Conservation (phyloP, 1,140 invertebrate species). For the Dufourea novaeangliae region DNA sequence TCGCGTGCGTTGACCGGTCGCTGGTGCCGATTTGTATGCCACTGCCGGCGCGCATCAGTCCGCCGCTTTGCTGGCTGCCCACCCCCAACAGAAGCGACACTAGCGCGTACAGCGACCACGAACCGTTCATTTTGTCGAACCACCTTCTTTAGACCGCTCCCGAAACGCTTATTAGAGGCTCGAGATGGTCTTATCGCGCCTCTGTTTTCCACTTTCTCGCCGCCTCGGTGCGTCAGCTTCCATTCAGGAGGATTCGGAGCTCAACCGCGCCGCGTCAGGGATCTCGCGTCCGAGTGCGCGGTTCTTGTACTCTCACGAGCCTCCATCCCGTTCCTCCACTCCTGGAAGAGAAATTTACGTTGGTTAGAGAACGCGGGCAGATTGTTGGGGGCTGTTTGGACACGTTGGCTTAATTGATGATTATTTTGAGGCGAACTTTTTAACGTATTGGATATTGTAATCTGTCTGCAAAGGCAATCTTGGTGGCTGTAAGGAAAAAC, state of each 20-base stretch:
- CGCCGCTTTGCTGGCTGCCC: constrained; percentile 55
- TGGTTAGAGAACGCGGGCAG: background rate
- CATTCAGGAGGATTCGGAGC: constrained; percentile 41
- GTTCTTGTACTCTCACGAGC: background rate
- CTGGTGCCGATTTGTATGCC: constrained; percentile 76
- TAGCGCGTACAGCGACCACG: constrained; percentile 43
- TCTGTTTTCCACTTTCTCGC: background rate
- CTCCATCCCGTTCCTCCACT: constrained; percentile 16
- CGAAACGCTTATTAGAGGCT: constrained; percentile 4
- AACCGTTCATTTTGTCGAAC: constrained; percentile 43
- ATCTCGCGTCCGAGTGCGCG: constrained; percentile 7
- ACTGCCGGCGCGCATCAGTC: constrained; percentile 72
- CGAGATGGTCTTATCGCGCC: background rate
- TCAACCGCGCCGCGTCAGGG: constrained; percentile 5
- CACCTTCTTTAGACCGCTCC: background rate
- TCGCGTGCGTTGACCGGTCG: constrained; percentile 63
- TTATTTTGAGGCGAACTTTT: too few species aligned
- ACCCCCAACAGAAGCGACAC: constrained; percentile 50
- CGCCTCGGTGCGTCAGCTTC: constrained; percentile 19
- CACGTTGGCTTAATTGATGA: too few species aligned
- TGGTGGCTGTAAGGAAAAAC: too few species aligned
- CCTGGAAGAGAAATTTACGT: constrained; percentile 40
- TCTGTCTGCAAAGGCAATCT: too few species aligned
- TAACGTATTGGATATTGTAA: too few species aligned
- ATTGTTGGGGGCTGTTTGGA: background rate